Evolutionary conservation across 2,888 invertebrate genomes (phyloP).

Genomic region (Netelia fuscicornis): DNA sequence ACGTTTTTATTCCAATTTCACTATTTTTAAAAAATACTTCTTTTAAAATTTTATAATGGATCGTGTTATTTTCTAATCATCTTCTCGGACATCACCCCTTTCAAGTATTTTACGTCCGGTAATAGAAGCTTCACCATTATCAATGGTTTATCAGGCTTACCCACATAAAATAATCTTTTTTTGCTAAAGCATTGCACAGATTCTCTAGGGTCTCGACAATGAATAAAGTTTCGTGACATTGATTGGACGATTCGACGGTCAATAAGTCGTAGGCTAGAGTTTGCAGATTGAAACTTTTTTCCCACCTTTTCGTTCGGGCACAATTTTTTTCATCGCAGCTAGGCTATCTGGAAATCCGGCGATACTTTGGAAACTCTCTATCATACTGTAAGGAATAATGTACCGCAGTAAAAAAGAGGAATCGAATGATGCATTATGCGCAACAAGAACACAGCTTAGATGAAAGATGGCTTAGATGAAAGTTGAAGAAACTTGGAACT

Average conservation of each 20-base stretch:
- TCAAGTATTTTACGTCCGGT: conserved; percentile 36
- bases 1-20: conserved; percentile 27
- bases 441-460: no score
- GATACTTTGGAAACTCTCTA: no score
- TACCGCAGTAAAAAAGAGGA: no score
- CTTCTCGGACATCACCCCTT: conserved; percentile 22
- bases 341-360: no score
- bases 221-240: conserved; percentile 54
- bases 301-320: neutral
- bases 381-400: no score
- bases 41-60: conserved; percentile 20
- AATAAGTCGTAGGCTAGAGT: conserved; percentile 45
- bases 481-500: no score
- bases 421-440: no score
- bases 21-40: conserved; percentile 29
- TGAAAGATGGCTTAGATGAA: no score
- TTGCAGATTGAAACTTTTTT: conserved; percentile 36
- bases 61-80: conserved; percentile 43
- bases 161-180: conserved; percentile 21
- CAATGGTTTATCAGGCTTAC: conserved; percentile 23
- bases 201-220: conserved; percentile 48
- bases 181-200: conserved; percentile 24
- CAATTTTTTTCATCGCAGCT: no score
- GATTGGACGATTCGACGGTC: neutral
- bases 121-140: conserved; percentile 8